Conservation (phyloP, 2,888 invertebrate species). For the Thymelicus lineola region DNA sequence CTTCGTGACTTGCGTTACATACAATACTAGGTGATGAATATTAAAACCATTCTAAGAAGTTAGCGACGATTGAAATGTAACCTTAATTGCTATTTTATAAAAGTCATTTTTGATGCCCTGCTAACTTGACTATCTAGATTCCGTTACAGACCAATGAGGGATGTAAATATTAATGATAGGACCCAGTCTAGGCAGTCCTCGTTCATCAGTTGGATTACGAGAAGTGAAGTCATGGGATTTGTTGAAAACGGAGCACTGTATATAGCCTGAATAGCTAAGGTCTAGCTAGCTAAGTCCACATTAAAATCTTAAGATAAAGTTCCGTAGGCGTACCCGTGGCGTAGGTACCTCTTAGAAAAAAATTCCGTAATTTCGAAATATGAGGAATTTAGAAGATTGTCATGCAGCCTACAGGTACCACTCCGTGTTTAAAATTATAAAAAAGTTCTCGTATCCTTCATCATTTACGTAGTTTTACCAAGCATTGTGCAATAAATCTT, state of each 20-base stretch:
- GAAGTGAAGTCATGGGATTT: constrained; percentile 4
- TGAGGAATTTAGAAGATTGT: too few species aligned
- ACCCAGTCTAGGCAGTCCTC: constrained; percentile 56
- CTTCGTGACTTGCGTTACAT: constrained; percentile 31
- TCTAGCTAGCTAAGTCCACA: too few species aligned
- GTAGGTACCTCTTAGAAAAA: too few species aligned
- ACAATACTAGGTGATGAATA: constrained; percentile 19
- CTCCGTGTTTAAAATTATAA: too few species aligned
- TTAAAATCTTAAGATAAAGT: too few species aligned
- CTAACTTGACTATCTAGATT: constrained; percentile 12
- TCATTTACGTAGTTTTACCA: too few species aligned
- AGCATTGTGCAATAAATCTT: too few species aligned
- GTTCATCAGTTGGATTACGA: constrained; percentile 53
- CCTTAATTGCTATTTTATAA: background rate
- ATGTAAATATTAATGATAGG: constrained; percentile 63
- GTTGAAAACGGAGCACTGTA: background rate
- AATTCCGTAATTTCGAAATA: too few species aligned
- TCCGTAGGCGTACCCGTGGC: too few species aligned
- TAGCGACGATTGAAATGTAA: background rate
- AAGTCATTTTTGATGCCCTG: constrained; percentile 3
- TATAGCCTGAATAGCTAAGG: background rate
- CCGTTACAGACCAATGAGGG: constrained; percentile 38
- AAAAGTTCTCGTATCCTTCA: too few species aligned
- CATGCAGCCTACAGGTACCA: too few species aligned
- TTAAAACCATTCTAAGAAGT: background rate